These are phyloP conservation scores for Edolisoma coerulescens DNA, from an alignment of 2,113 vertebrate species.

Conservation along the genomic window DNA sequence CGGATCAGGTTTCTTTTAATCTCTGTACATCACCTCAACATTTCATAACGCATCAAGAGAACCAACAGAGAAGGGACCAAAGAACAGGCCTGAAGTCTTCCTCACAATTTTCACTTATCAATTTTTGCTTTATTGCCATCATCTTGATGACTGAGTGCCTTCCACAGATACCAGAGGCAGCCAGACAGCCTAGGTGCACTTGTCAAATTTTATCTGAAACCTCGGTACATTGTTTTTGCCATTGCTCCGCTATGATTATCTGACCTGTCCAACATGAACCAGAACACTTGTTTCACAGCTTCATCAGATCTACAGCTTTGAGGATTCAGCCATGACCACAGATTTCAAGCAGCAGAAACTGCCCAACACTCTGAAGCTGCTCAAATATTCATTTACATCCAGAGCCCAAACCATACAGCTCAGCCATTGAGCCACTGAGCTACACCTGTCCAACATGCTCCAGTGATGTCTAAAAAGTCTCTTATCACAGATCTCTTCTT, in stretches of 20 bases:
- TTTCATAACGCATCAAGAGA: not conserved
- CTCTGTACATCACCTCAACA: not conserved
- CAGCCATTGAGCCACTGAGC: not conserved
- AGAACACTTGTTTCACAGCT: not conserved
- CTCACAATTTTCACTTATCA: not conserved
- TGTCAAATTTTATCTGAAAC: not conserved
- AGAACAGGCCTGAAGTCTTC: not conserved
- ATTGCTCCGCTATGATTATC: not conserved
- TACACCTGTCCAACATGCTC: rapidly evolving
- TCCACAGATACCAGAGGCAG: not conserved
- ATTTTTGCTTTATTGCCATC: not conserved
- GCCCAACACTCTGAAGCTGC: not conserved
- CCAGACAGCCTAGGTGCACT: not conserved
- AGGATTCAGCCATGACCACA: not conserved
- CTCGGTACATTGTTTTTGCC: rapidly evolving
- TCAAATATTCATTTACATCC: not conserved
- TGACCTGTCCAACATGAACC: not conserved
- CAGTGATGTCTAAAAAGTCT: not conserved
- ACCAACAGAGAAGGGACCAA: not conserved
- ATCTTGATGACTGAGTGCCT: not conserved
- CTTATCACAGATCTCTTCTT: not conserved
- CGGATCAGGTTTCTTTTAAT: not conserved
- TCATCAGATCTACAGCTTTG: not conserved
- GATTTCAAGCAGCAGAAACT: not conserved
- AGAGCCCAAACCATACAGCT: not conserved